Evolutionary conservation across 2,888 invertebrate species (phyloP).

Genomic region (Agriopis leucophaearia): DNA sequence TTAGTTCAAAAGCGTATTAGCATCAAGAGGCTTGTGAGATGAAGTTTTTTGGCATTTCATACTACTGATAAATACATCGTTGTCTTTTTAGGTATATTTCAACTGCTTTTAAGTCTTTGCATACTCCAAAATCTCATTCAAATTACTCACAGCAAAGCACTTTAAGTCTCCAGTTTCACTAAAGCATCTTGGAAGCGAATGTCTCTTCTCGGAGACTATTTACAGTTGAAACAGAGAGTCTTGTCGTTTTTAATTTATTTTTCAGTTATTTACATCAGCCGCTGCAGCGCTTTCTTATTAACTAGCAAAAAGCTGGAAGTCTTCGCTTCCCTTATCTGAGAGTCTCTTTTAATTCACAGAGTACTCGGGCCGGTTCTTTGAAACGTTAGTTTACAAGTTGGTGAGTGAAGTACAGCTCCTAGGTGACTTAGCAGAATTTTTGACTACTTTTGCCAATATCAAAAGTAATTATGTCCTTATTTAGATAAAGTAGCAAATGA

Average conservation of each 20-base stretch:
- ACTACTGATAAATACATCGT: too few species aligned
- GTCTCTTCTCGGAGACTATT: slow-evolving; percentile 14
- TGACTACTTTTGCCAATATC: too few species aligned
- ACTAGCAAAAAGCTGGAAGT: slow-evolving; percentile 34
- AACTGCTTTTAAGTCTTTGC: not conserved
- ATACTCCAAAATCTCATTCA: slow-evolving; percentile 7
- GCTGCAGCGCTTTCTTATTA: slow-evolving; percentile 35
- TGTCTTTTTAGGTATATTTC: not conserved
- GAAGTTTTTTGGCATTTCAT: too few species aligned
- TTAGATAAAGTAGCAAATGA: too few species aligned
- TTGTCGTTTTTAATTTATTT: slow-evolving; percentile 45
- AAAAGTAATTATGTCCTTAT: too few species aligned
- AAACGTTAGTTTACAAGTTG: slow-evolving; percentile 5
- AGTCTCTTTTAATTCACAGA: slow-evolving; percentile 56
- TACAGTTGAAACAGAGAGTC: slow-evolving; percentile 25
- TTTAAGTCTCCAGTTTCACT: slow-evolving; percentile 1
- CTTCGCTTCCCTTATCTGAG: slow-evolving; percentile 35
- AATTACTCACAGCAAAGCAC: slow-evolving; percentile 21
- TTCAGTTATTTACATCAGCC: slow-evolving; percentile 38
- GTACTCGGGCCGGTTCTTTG: slow-evolving; percentile 47
- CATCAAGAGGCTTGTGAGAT: too few species aligned
- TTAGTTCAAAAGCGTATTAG: too few species aligned
- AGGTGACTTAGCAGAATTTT: too few species aligned
- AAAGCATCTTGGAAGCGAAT: slow-evolving; percentile 10
- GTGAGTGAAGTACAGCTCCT: not conserved